A percentile compares a stretch with the other conserved stretches of the same genome.
Conservation (phyloP, 2,797 vertebrate species). For the Aulostomus chinensis region DNA sequence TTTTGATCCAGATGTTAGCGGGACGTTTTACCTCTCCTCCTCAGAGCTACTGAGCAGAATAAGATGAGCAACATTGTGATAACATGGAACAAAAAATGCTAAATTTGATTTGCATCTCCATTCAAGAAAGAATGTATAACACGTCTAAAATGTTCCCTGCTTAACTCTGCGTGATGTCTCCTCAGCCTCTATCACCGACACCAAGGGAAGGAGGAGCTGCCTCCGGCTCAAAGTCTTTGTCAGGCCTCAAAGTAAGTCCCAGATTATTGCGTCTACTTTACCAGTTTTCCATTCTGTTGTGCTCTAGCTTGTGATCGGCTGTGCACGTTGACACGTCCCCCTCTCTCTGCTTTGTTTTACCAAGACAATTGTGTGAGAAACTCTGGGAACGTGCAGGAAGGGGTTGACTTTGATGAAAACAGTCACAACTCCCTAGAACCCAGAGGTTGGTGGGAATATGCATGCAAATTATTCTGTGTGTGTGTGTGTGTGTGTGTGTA, state of each 20-base stretch:
- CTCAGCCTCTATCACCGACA: conserved; percentile 91
- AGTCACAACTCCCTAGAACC: conserved; percentile 99
- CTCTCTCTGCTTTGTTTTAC: conserved; percentile 51
- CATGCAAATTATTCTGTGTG: no score
- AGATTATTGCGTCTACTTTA: conserved; percentile 25
- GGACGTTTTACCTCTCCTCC: no score
- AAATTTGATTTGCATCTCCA: no score
- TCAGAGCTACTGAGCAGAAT: no score
- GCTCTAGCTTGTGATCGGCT: no score
- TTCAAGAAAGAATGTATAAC: no score
- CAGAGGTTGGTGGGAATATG: conserved; percentile 92
- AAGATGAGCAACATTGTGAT: no score
- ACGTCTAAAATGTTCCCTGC: no score
- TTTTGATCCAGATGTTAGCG: no score
- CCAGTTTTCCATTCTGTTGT: conserved; percentile 3
- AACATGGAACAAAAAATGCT: no score
- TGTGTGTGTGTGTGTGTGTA: neutral
- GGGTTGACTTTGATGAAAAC: conserved; percentile 96
- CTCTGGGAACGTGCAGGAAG: conserved; percentile 91
- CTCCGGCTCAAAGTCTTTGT: conserved; percentile 97
- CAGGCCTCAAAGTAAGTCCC: conserved; percentile 92
- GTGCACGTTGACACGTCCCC: conserved; percentile 16
- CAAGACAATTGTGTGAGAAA: conserved; percentile 98
- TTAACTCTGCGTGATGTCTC: no score
- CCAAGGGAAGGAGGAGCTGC: conserved; percentile 90